Percentiles rank a stretch among this genome's conserved stretches.
Conservation (phyloP, 2,888 invertebrate species). For the Megamerina dolium region DNA sequence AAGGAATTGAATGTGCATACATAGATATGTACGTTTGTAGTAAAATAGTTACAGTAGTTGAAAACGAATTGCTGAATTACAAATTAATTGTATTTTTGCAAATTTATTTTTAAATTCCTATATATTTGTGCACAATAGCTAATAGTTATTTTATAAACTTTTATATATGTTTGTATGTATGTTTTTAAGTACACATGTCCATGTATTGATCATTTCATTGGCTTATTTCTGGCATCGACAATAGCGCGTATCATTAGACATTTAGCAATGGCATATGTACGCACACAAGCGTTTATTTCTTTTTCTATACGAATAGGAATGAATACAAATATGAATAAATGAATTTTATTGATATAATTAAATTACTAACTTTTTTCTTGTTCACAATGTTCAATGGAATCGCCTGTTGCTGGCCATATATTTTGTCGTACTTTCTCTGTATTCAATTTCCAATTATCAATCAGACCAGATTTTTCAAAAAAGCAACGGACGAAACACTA, state of each 20-base stretch:
- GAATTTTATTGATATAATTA: background rate
- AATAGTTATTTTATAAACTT: too few relatives aligned
- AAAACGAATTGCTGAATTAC: too few relatives aligned
- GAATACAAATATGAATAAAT: constrained; percentile 15
- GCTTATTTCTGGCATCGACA: constrained; percentile 40
- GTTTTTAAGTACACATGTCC: too few relatives aligned
- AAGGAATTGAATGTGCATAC: background rate
- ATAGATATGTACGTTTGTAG: background rate
- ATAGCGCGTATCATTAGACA: constrained; percentile 50
- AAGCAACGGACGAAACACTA: constrained; percentile 56
- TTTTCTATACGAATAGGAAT: constrained; percentile 30
- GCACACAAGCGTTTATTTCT: constrained; percentile 52
- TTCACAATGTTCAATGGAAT: constrained; percentile 42
- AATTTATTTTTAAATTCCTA: too few relatives aligned
- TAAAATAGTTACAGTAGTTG: background rate
- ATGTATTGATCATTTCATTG: constrained; percentile 13
- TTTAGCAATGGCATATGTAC: constrained; percentile 53
- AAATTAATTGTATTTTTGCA: too few relatives aligned
- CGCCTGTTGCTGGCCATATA: constrained; percentile 45
- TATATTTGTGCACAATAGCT: too few relatives aligned
- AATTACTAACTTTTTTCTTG: constrained; percentile 36
- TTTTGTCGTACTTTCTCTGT: constrained; percentile 45
- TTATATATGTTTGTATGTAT: too few relatives aligned
- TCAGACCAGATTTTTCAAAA: constrained; percentile 50
- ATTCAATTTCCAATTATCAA: constrained; percentile 51